Evolutionary conservation across 1,140 invertebrate species (phyloP).

Genomic region (Saccostrea glomerata): DNA sequence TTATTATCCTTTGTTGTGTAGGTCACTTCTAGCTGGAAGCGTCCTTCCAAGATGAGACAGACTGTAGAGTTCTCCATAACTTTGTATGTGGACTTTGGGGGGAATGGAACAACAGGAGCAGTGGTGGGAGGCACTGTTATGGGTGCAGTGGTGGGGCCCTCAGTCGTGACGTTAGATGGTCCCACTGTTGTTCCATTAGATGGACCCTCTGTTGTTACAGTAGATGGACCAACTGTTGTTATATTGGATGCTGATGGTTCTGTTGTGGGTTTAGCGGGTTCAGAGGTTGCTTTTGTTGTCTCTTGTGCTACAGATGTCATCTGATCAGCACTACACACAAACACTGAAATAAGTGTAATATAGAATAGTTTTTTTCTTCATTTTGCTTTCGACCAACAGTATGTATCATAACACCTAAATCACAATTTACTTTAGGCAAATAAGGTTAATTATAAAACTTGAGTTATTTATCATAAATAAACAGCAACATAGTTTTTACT

Average conservation of each 20-base stretch:
- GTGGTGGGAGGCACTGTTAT: not conserved
- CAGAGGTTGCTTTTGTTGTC: not conserved
- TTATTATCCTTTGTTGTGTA: conserved; percentile 42
- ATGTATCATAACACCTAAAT: no score
- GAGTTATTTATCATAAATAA: no score
- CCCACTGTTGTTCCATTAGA: not conserved
- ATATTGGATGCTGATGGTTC: not conserved
- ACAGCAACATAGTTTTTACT: no score
- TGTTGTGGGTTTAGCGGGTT: not conserved
- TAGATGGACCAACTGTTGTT: not conserved
- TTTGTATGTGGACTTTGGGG: not conserved
- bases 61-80: not conserved
- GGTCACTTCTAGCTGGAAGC: not conserved
- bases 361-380: no score
- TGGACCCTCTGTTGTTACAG: not conserved
- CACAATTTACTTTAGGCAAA: no score
- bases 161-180: not conserved
- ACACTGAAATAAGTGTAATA: not conserved
- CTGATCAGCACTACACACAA: conserved; percentile 3
- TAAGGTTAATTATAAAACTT: no score
- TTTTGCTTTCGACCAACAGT: no score
- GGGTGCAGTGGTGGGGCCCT: not conserved
- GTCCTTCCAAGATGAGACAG: not conserved
- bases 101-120: not conserved
- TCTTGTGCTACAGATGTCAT: not conserved